Evolutionary conservation across 2,888 invertebrate species (phyloP).

Genomic region (Monopis laevigella): DNA sequence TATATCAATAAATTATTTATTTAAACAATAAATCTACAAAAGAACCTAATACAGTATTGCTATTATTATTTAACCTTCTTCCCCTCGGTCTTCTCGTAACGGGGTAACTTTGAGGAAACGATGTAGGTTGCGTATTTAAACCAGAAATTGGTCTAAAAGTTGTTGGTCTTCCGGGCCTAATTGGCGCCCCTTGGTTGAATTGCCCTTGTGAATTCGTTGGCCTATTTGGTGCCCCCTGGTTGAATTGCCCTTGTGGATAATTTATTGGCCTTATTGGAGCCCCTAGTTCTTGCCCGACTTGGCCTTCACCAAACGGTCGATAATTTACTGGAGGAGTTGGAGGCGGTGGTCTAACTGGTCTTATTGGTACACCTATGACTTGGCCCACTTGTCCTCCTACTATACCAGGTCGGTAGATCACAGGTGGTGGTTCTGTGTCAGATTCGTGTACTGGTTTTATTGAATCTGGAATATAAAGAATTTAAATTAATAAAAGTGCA

Average conservation of each 20-base stretch:
- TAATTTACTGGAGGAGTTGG: neutral
- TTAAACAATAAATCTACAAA: constrained; percentile 49
- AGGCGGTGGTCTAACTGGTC: constrained; percentile 26
- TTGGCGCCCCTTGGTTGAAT: neutral
- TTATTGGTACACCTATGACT: constrained; percentile 38
- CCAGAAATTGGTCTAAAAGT: neutral
- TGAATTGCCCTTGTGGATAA: neutral
- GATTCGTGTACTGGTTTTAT: constrained; percentile 52
- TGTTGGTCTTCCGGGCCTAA: neutral
- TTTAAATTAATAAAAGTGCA: too few species aligned
- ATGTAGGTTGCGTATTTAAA: neutral
- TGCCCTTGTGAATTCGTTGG: neutral
- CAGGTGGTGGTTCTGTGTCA: constrained; percentile 26
- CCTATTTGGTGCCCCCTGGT: neutral
- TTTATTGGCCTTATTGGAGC: too few species aligned
- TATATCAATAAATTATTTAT: constrained; percentile 25
- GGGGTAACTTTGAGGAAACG: constrained; percentile 6
- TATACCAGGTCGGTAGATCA: constrained; percentile 35
- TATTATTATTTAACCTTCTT: constrained; percentile 26
- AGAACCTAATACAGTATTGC: constrained; percentile 35
- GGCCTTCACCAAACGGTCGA: too few species aligned
- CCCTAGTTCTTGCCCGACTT: too few species aligned
- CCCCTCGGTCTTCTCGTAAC: constrained; percentile 21
- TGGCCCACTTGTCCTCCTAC: constrained; percentile 42
- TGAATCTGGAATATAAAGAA: constrained; percentile 36